Evolutionary conservation across 2,888 invertebrate genomes (phyloP), one percentile per base, ranked within the genome.

Genomic region (Vanessa cardui): DNA sequence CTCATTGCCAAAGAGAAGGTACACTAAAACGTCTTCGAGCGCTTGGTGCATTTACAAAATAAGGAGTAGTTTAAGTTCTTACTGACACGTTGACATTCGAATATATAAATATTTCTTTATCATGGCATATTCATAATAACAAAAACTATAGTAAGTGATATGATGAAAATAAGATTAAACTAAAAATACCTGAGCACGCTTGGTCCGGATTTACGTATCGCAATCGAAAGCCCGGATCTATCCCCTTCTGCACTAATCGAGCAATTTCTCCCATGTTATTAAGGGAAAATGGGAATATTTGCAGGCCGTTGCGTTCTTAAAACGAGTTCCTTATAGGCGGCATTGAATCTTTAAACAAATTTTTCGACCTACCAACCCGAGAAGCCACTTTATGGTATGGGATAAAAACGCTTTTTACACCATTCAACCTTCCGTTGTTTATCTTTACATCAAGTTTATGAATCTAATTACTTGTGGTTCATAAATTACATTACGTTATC

Each of bases 291-390:
- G 88, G 88, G 87, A 87, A 88, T 87, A 86, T 89, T 90, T 86
- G 83, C 89, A 90, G 89, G 83, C 87, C 89, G 87, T 89, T 90
- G 88, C 89, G 88, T 89, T 88, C 85, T 81, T 80, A 82, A 80
- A 87, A 88, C 85, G 88, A 88, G 86, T 87, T 89, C 85, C 88
- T 89, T 89, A 89, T 88, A 88, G 89, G 87, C 82, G 87, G 85
- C 86, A 89, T 88, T 90, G 89, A 90, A 90, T 91, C 90, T 90
- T 91, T 90, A 89, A 91, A 89, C 88, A 89, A 88, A 87, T 89
- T 89, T 88, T 88, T 88, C 86, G 88, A 82, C 85, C 86, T 85
- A 80, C 82, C 79, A 75, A 76, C 80, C 78, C 78, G 73, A 73
- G 26, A 67, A 80, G 82, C 84, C 83, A 83, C 83, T 89, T 88